phyloP scores from a whole-genome alignment of 2,888 invertebrate genomes.

The Cremastinae sp. region DNA sequence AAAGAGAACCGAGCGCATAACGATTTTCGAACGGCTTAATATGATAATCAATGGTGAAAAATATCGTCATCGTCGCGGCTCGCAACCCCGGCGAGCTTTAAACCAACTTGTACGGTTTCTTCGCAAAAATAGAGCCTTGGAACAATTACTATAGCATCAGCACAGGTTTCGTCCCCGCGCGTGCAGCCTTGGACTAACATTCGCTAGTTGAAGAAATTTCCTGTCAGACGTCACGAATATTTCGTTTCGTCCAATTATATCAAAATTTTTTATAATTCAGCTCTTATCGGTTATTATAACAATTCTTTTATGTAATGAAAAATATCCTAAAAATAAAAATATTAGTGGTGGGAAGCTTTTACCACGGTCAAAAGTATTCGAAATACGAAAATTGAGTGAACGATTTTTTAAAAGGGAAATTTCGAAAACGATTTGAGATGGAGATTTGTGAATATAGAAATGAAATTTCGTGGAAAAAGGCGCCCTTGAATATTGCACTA shows the following conservation, averaged over 20 bases:
- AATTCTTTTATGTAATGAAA: too few species aligned
- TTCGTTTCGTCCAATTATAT: too few species aligned
- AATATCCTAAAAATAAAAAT: too few species aligned
- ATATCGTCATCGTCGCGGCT: constrained; percentile 12
- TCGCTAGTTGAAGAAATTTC: neutral
- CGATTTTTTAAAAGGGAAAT: too few species aligned
- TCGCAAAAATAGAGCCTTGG: constrained; percentile 20
- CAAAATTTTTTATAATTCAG: too few species aligned
- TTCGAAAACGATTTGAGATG: too few species aligned
- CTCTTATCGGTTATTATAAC: too few species aligned
- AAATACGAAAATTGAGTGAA: too few species aligned
- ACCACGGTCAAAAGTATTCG: too few species aligned
- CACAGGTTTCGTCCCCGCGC: neutral
- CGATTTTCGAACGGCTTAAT: constrained; percentile 16
- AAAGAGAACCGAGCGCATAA: constrained; percentile 16
- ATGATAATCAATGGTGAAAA: constrained; percentile 36
- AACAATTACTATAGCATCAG: constrained; percentile 11
- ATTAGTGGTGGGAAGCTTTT: too few species aligned
- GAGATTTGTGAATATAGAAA: neutral
- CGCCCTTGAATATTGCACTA: constrained; percentile 31
- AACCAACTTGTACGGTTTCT: constrained; percentile 38
- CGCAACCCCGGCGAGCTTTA: neutral
- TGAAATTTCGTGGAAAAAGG: constrained; percentile 20
- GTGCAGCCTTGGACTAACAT: constrained; percentile 1
- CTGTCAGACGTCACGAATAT: too few species aligned